Conservation (phyloP, 35 echinoderm and acorn worm species). For the Lytechinus variegatus region DNA sequence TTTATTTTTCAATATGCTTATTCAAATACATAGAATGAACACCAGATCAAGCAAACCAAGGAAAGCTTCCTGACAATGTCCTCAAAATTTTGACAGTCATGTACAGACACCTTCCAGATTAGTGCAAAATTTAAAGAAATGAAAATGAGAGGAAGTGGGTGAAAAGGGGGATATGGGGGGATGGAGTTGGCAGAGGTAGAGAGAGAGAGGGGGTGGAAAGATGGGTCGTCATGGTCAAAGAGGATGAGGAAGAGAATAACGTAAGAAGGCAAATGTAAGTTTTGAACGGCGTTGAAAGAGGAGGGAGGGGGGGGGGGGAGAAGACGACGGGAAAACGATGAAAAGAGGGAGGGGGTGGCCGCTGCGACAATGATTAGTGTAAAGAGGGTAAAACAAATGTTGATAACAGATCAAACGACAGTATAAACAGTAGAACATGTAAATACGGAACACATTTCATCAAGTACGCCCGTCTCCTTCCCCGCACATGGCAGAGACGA, state of each 20-base stretch:
- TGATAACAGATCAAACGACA: background rate
- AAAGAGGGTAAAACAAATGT: background rate
- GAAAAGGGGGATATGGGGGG: background rate
- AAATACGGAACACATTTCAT: background rate
- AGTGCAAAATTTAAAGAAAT: background rate
- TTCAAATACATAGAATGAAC: too few relatives aligned
- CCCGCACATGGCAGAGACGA: background rate
- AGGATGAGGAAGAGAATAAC: background rate
- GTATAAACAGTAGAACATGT: background rate
- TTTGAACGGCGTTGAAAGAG: background rate
- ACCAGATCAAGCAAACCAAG: too few relatives aligned
- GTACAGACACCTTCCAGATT: too few relatives aligned
- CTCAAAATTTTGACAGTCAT: too few relatives aligned
- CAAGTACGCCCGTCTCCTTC: background rate
- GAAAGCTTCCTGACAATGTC: too few relatives aligned
- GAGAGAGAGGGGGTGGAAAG: background rate
- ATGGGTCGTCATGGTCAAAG: background rate
- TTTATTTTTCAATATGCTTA: too few relatives aligned
- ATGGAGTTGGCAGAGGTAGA: background rate
- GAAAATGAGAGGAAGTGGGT: background rate
- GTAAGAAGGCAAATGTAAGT: background rate
- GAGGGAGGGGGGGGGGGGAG: background rate
- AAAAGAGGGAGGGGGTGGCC: background rate
- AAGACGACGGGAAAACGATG: background rate
- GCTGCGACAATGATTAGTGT: background rate